These are phyloP conservation scores for Enteromius radiatus DNA, from an alignment of 2,797 vertebrate species.

Conservation along the genomic window DNA sequence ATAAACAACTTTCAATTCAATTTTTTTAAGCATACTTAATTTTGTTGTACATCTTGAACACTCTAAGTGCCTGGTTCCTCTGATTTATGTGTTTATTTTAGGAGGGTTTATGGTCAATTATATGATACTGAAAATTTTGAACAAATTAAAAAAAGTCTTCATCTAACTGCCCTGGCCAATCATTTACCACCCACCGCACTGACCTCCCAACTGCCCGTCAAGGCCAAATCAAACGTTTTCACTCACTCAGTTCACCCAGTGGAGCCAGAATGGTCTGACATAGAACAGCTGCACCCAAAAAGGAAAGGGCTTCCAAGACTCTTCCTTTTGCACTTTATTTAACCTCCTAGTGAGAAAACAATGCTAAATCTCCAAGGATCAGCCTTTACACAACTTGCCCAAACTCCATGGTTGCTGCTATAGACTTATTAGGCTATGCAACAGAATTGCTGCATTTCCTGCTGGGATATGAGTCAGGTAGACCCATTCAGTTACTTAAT, in stretches of 20 bases:
- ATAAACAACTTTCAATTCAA: too few species aligned
- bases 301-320: slow-evolving; percentile 9
- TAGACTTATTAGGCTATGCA: slow-evolving; percentile 50
- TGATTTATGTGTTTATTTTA: slow-evolving; percentile 3
- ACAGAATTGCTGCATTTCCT: slow-evolving; percentile 37
- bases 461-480: slow-evolving; percentile 32
- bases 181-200: slow-evolving; percentile 1
- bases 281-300: slow-evolving; percentile 33
- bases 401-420: slow-evolving; percentile 35
- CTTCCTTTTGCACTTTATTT: slow-evolving; percentile 20
- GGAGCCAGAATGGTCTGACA: slow-evolving; percentile 10
- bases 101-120: not conserved
- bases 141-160: not conserved
- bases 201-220: slow-evolving; percentile 11
- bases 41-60: not conserved
- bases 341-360: slow-evolving; percentile 20
- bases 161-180: not conserved
- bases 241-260: not conserved
- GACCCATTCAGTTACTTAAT: slow-evolving; percentile 12
- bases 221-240: not conserved
- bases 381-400: slow-evolving; percentile 1
- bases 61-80: not conserved
- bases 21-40: not conserved
- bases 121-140: not conserved
- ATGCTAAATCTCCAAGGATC: not conserved